phyloP scores from a whole-genome alignment of 2,797 vertebrate genomes.

The Iguana delicatissima region DNA sequence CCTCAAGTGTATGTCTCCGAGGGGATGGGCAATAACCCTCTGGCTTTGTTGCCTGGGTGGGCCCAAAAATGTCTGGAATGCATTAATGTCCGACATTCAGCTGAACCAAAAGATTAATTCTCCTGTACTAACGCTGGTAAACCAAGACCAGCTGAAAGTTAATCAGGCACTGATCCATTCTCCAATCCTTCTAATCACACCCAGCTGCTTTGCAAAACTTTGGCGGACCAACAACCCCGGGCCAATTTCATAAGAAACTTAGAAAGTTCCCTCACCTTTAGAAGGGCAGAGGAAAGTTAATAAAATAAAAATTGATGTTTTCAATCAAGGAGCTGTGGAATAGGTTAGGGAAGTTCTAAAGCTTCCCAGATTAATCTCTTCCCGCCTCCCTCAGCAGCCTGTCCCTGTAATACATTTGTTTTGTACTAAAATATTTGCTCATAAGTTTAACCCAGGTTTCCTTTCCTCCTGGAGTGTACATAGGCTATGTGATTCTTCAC shows the following conservation, averaged over 20 bases:
- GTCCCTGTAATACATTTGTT: conserved; percentile 74
- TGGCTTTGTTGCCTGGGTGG: conserved; percentile 75
- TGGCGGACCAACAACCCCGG: conserved; percentile 70
- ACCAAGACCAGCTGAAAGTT: conserved; percentile 83
- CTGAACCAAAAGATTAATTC: conserved; percentile 83
- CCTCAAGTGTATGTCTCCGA: rapidly evolving
- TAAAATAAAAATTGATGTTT: conserved; percentile 84
- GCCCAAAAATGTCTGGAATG: conserved; percentile 80
- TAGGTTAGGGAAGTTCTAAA: conserved; percentile 72
- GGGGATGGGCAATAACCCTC: neutral
- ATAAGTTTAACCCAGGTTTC: conserved; percentile 66
- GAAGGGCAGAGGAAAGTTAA: conserved; percentile 83
- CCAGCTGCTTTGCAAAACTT: conserved; percentile 82
- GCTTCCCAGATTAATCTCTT: conserved; percentile 76
- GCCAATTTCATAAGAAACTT: conserved; percentile 49
- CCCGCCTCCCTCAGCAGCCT: conserved; percentile 73
- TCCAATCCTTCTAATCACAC: conserved; percentile 81
- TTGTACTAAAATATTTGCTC: conserved; percentile 75
- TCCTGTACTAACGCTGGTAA: conserved; percentile 82
- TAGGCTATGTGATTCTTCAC: conserved; percentile 45
- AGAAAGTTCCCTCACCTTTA: conserved; percentile 69
- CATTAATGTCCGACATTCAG: conserved; percentile 81
- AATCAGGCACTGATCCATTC: conserved; percentile 82
- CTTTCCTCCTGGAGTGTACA: conserved; percentile 71
- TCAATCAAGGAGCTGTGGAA: conserved; percentile 73